Conservation (phyloP, 2,888 invertebrate genomes). For the Sesamia inferens region DNA sequence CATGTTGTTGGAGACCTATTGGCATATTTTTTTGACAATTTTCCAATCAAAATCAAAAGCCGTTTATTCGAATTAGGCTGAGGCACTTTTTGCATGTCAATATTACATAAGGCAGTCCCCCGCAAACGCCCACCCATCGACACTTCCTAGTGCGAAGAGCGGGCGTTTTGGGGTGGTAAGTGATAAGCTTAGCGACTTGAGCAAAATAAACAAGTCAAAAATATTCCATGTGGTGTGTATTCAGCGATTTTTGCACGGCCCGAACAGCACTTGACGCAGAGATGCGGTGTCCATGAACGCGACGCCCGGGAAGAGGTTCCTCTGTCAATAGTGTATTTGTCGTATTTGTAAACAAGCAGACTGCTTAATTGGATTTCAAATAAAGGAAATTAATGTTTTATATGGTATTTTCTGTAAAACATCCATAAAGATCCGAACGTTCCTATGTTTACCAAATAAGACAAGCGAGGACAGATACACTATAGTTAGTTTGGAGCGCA, state of each 20-base stretch:
- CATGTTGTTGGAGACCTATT: too few relatives aligned
- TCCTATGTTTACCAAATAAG: neutral
- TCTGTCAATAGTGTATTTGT: neutral
- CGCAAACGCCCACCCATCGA: too few relatives aligned
- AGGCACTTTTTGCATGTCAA: too few relatives aligned
- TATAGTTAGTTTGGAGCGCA: neutral
- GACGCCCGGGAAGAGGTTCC: slow-evolving; percentile 1
- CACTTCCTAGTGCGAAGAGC: too few relatives aligned
- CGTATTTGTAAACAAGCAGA: neutral
- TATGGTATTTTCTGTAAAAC: too few relatives aligned
- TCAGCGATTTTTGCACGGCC: neutral
- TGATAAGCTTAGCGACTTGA: neutral
- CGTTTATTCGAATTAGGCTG: too few relatives aligned
- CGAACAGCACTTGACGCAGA: too few relatives aligned
- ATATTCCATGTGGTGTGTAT: neutral
- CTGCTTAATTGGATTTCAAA: neutral
- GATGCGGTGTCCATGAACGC: neutral
- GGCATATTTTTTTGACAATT: too few relatives aligned
- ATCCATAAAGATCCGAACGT: too few relatives aligned
- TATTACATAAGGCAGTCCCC: too few relatives aligned
- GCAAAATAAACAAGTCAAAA: too few relatives aligned
- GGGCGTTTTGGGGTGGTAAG: too few relatives aligned
- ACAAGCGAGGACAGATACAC: neutral
- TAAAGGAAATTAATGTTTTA: neutral
- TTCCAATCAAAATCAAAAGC: neutral